A percentile compares a stretch with the other conserved stretches of the same genome.
phyloP scores from a whole-genome alignment of 2,113 vertebrate species.

The Nothoprocta perdicaria region DNA sequence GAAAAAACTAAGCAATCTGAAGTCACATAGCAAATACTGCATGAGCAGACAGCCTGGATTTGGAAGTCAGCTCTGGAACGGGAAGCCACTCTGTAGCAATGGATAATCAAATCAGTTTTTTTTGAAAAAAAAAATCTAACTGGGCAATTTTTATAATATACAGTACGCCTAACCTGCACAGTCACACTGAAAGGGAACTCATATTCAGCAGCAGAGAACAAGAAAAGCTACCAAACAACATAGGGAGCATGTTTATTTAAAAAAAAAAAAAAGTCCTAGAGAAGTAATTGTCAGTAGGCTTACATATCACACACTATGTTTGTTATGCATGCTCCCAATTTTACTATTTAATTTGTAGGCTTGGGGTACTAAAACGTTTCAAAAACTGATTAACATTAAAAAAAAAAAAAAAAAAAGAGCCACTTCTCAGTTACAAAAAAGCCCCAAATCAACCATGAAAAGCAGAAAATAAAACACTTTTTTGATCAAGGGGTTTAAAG shows the following conservation, averaged over 20 bases:
- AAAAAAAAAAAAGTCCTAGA: neutral
- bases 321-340: neutral
- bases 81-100: neutral
- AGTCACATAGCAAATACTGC: neutral
- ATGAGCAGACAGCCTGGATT: neutral
- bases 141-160: neutral
- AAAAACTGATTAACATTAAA: neutral
- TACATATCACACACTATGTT: fast-evolving
- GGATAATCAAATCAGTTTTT: neutral
- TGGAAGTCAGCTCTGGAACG: neutral
- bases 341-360: neutral
- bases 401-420: no score
- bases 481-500: neutral
- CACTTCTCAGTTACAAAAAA: neutral
- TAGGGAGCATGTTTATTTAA: neutral
- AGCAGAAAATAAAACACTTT: neutral
- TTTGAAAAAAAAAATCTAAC: neutral
- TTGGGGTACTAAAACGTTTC: neutral
- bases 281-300: neutral
- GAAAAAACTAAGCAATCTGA: neutral
- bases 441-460: neutral
- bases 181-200: neutral
- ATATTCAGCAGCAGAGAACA: neutral
- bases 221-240: neutral
- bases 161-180: neutral